These are phyloP conservation scores for Corythoichthys haematopterus DNA, from an alignment of 2,113 vertebrate species.

Conservation along the genomic window DNA sequence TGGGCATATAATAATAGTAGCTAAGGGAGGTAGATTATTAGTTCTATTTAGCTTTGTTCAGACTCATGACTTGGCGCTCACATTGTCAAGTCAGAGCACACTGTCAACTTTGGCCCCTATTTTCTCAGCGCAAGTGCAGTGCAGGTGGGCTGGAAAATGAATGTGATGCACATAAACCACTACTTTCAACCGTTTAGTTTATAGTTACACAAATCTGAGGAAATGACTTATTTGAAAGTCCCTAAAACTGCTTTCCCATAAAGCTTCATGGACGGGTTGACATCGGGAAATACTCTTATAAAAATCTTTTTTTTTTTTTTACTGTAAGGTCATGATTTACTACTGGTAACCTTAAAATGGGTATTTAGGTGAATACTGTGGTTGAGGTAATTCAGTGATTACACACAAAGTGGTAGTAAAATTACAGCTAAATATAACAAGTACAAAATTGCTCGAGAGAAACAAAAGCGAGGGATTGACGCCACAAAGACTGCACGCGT, in stretches of 20 bases:
- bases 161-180: conserved; percentile 28
- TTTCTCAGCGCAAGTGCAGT: conserved; percentile 39
- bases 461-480: conserved; percentile 27
- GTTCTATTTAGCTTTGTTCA: conserved; percentile 5
- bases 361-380: too few species aligned
- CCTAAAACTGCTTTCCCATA: conserved; percentile 7
- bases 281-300: conserved; percentile 20
- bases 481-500: conserved; percentile 48
- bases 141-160: conserved; percentile 26
- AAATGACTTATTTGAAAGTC: conserved; percentile 27
- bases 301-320: not conserved
- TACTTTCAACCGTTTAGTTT: conserved; percentile 36
- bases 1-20: conserved; percentile 22
- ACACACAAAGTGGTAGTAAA: not conserved
- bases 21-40: conserved; percentile 10
- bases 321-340: not conserved
- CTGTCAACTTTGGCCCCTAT: conserved; percentile 50
- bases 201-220: conserved; percentile 15
- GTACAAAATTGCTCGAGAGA: conserved; percentile 37
- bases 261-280: conserved; percentile 13
- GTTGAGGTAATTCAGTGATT: not conserved
- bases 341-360: not conserved
- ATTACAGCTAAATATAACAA: not conserved
- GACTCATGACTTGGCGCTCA: conserved; percentile 1
- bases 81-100: conserved; percentile 36